Conservation (phyloP, 2,888 invertebrate species). For the Eristalis tenax region DNA sequence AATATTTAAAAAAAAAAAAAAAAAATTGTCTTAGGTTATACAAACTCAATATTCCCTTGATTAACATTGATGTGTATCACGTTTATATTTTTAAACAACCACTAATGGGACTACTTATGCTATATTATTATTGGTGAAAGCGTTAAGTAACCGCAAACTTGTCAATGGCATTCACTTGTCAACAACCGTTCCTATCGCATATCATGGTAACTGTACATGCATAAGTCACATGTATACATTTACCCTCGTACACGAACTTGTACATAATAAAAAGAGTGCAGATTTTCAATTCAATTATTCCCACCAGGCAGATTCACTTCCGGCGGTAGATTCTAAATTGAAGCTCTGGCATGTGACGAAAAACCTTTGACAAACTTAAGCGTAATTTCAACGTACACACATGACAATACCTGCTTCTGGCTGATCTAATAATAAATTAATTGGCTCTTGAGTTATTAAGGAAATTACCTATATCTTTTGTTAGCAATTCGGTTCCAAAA, state of each 20-base stretch:
- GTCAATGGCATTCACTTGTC: slow-evolving; percentile 37
- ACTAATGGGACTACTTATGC: background rate
- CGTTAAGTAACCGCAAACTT: slow-evolving; percentile 28
- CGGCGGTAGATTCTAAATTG: background rate
- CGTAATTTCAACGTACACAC: slow-evolving; percentile 4
- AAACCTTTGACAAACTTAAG: slow-evolving; percentile 21
- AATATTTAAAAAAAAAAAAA: too few species aligned
- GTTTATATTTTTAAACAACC: slow-evolving; percentile 7
- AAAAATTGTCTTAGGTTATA: too few species aligned
- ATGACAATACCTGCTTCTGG: slow-evolving; percentile 15
- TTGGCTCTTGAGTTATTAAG: slow-evolving; percentile 34
- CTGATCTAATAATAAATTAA: slow-evolving; percentile 37
- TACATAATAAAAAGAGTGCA: slow-evolving; percentile 12
- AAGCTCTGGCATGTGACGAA: slow-evolving; percentile 5
- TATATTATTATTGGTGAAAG: slow-evolving; percentile 14
- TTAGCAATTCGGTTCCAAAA: background rate
- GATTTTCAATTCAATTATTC: slow-evolving; percentile 23
- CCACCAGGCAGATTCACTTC: background rate
- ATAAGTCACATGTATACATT: background rate
- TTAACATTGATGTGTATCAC: too few species aligned
- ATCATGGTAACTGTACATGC: background rate
- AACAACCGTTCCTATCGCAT: background rate
- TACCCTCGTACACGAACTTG: background rate
- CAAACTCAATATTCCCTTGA: too few species aligned
- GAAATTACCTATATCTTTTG: slow-evolving; percentile 18